Evolutionary conservation across 1,140 invertebrate species (phyloP).

Genomic region (Akabosia matsudoensis): DNA sequence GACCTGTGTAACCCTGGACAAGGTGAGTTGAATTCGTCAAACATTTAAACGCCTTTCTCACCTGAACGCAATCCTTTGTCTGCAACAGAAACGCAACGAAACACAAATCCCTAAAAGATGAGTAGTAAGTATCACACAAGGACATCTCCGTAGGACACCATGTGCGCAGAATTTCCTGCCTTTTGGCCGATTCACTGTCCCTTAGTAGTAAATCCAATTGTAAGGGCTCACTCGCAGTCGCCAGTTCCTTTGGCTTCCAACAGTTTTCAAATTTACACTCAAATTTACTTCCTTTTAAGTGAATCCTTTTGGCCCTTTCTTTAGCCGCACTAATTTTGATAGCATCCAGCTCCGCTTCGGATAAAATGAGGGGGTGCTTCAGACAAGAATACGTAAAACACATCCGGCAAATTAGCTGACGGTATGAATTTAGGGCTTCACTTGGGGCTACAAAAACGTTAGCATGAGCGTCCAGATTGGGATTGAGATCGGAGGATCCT

Average conservation of each 20-base stretch:
- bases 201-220: too few species aligned
- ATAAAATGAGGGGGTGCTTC: background rate
- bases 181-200: background rate
- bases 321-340: background rate
- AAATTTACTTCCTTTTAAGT: background rate
- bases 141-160: background rate
- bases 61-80: background rate
- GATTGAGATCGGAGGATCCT: background rate
- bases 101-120: background rate
- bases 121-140: background rate
- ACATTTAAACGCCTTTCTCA: too few species aligned
- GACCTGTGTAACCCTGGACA: background rate
- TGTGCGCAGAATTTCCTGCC: background rate
- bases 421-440: slow-evolving; percentile 19
- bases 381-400: slow-evolving; percentile 30
- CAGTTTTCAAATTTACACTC: background rate
- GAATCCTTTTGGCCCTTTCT: background rate
- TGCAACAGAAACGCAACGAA: background rate
- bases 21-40: too few species aligned
- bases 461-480: background rate
- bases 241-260: background rate
- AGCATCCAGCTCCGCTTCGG: background rate
- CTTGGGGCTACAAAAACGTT: too few species aligned
- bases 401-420: slow-evolving; percentile 15
- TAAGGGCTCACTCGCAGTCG: background rate